Conservation (phyloP, 2,797 vertebrate genomes). For the Simalia tracyae region DNA sequence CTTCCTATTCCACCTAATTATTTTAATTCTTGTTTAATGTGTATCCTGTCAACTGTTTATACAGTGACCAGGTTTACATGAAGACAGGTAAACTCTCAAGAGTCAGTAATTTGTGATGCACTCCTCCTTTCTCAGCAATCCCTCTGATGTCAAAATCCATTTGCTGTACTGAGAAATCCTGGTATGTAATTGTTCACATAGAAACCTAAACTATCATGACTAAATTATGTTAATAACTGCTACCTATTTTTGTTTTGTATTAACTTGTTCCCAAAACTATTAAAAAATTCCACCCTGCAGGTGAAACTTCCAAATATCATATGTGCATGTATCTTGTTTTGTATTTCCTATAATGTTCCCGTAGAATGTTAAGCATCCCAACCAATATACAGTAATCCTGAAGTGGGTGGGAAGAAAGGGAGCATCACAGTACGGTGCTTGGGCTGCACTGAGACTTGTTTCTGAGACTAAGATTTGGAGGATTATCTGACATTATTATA, state of each 20-base stretch:
- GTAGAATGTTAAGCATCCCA: background rate
- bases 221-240: background rate
- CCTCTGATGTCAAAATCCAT: background rate
- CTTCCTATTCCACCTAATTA: no score
- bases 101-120: background rate
- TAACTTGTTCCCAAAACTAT: background rate
- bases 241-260: background rate
- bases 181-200: background rate
- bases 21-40: background rate
- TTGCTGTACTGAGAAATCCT: background rate
- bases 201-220: no score
- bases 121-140: background rate
- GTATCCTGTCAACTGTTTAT: no score
- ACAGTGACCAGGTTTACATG: no score
- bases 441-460: background rate
- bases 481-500: background rate
- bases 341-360: background rate
- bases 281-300: background rate
- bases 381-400: background rate
- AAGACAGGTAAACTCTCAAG: background rate
- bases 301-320: background rate
- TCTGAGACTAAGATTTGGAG: background rate
- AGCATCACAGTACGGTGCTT: background rate
- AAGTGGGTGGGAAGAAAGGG: background rate
- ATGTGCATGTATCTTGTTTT: background rate